phyloP scores from a whole-genome alignment of 2,113 vertebrate genomes.

The Neotoma lepida region DNA sequence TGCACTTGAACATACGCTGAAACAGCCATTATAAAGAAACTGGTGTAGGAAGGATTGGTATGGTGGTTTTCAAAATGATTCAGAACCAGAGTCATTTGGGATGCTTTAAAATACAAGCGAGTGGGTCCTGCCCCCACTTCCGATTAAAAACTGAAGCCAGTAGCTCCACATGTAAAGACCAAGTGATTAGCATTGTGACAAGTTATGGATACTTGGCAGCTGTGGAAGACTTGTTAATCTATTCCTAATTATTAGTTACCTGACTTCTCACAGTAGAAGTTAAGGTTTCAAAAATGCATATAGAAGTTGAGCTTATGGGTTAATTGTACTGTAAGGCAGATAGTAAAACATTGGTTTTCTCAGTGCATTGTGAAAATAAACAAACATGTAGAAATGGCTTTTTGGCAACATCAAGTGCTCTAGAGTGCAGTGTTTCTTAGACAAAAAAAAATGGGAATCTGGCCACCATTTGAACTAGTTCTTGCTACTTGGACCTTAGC shows the following conservation, averaged over 20 bases:
- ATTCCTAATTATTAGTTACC: neutral
- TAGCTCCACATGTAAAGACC: neutral
- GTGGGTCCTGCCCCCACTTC: neutral
- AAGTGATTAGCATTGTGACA: neutral
- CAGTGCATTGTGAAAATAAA: neutral
- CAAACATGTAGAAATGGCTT: neutral
- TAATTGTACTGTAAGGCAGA: neutral
- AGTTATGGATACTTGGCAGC: neutral
- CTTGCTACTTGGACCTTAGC: neutral
- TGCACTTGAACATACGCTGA: constrained; percentile 43
- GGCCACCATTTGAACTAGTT: neutral
- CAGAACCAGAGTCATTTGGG: constrained; percentile 2
- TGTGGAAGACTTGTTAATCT: neutral
- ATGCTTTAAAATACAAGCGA: neutral
- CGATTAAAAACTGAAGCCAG: neutral
- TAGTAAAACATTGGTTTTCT: neutral
- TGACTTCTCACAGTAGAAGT: neutral
- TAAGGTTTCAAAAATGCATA: neutral
- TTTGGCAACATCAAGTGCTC: neutral
- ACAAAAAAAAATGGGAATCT: neutral
- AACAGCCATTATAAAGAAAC: neutral
- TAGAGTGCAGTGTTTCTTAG: neutral
- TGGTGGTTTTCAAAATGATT: constrained; percentile 34
- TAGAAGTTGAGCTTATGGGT: no score
- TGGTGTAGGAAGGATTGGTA: neutral